Conservation (phyloP, 1,140 invertebrate genomes). For the Drosophila grimshawi region DNA sequence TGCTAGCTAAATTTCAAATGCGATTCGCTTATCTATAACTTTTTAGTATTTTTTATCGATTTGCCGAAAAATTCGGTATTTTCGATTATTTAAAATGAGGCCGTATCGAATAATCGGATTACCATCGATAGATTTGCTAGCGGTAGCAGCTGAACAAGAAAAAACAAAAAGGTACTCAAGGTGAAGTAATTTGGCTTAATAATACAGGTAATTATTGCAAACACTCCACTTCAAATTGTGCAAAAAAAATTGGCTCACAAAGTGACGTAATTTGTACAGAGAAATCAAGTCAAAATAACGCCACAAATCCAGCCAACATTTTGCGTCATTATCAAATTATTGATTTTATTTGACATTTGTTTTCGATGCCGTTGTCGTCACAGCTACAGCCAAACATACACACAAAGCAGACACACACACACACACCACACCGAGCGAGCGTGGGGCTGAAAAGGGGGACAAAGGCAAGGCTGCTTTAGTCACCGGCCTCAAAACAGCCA, state of each 20-base stretch:
- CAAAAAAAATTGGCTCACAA: slow-evolving; percentile 2
- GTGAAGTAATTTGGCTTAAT: slow-evolving; percentile 78
- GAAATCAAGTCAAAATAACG: background rate
- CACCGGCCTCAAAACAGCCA: slow-evolving; percentile 46
- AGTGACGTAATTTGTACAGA: slow-evolving; percentile 29
- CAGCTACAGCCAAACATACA: slow-evolving; percentile 52
- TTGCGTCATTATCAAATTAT: slow-evolving; percentile 59
- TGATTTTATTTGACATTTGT: slow-evolving; percentile 78
- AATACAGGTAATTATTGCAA: slow-evolving; percentile 70
- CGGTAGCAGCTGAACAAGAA: slow-evolving; percentile 52
- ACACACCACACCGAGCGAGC: slow-evolving; percentile 9
- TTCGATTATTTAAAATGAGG: background rate
- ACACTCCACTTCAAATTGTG: slow-evolving; percentile 19
- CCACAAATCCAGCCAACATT: background rate
- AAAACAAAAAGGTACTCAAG: slow-evolving; percentile 69
- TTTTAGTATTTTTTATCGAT: background rate
- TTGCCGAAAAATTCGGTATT: slow-evolving; percentile 1
- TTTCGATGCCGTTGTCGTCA: slow-evolving; percentile 64
- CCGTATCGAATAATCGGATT: background rate
- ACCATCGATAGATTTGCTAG: slow-evolving; percentile 26
- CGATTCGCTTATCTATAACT: background rate
- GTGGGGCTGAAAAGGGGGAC: slow-evolving; percentile 24
- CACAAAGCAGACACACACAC: background rate
- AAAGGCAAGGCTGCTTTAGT: slow-evolving; percentile 64
- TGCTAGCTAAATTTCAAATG: background rate